A percentile compares a stretch with the other conserved stretches of the same genome.
phyloP scores from a whole-genome alignment of 2,113 vertebrate species.

The Prochilodus magdalenae region DNA sequence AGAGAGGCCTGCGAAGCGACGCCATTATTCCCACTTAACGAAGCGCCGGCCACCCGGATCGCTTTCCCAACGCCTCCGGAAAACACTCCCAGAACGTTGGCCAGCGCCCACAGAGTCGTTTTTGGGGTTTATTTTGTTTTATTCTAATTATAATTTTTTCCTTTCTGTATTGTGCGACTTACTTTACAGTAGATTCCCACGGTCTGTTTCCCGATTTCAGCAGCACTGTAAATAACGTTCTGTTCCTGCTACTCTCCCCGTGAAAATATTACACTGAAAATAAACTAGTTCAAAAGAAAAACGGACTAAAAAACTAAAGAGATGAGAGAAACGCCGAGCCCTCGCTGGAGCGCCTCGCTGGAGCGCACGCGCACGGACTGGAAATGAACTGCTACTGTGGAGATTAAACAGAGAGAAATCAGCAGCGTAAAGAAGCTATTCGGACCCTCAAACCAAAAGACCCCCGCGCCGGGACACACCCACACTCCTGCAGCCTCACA shows the following conservation, averaged over 20 bases:
- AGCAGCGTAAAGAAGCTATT: constrained; percentile 26
- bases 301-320: constrained; percentile 77
- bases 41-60: constrained; percentile 58
- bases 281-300: constrained; percentile 77
- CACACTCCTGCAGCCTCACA: not conserved
- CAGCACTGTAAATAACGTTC: constrained; percentile 99
- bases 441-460: not conserved
- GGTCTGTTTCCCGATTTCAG: constrained; percentile 98
- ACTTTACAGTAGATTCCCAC: constrained; percentile 97
- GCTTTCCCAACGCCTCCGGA: constrained; percentile 29
- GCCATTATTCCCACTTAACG: constrained; percentile 98
- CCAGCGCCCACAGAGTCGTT: constrained; percentile 55
- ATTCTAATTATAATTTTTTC: constrained; percentile 47
- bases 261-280: constrained; percentile 81
- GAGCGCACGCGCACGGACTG: too few species aligned
- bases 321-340: constrained; percentile 71
- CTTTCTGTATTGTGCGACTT: constrained; percentile 95
- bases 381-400: constrained; percentile 85
- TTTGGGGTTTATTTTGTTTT: constrained; percentile 32
- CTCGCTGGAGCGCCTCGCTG: too few species aligned
- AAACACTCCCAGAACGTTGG: constrained; percentile 41
- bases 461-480: not conserved
- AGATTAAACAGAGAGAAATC: constrained; percentile 68
- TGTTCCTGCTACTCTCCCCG: constrained; percentile 62
- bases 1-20: constrained; percentile 95